Base-by-base conservation (phyloP, 2,797 vertebrate genomes). In the Coregonus ussuriensis region DNA sequence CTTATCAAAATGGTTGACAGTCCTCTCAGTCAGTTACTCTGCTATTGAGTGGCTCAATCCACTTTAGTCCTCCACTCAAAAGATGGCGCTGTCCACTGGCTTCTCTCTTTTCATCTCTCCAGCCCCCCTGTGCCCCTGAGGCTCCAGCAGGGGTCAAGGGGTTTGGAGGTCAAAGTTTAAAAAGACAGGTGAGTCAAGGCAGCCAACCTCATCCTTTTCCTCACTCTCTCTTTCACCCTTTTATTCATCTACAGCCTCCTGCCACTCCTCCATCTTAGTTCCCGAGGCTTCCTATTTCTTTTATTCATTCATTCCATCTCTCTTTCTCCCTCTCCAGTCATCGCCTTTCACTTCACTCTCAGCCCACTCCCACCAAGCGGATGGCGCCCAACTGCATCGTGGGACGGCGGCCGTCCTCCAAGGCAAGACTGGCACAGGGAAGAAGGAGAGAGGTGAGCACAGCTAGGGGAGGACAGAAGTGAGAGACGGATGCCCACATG, bases 1-100 rank as follows among this genome's bases (percentile, higher is more conserved):
- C 69, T 78, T 84, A 85, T 89, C 83, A 73, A 84, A 66, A 69
- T 31, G 79, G 84, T 83, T 41, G 18, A 83, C 88, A 80, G 79
- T 84, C 82, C 79, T 81, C 84, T 86, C 82, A 62, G 76, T 88
- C 56, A 87, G 21, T 31, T 29, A 29, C 71, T 73, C 72, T 73
- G 29, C 31, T n/a, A 11, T 56, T 4, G 71, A 56, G 71, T 35
- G 70, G 63, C 63, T 31, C 29, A 11, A 29, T 14, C 5, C 35
- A 54, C 53, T 56, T 56, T 16, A n/a, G 53, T n/a, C 72, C 54
- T 37, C 52, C 25, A 54, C 53, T 73, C 53, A 74, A 74, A 71
- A 71, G 67, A 41, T 47, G 78, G 81, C 76, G 81, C 79, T 29
- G 79, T 84, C 82, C 18, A 47, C 41, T 13, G 4, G 47, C 70